Conservation (phyloP, 2,888 invertebrate genomes). For the Vannuccia rotundouncinata region DNA sequence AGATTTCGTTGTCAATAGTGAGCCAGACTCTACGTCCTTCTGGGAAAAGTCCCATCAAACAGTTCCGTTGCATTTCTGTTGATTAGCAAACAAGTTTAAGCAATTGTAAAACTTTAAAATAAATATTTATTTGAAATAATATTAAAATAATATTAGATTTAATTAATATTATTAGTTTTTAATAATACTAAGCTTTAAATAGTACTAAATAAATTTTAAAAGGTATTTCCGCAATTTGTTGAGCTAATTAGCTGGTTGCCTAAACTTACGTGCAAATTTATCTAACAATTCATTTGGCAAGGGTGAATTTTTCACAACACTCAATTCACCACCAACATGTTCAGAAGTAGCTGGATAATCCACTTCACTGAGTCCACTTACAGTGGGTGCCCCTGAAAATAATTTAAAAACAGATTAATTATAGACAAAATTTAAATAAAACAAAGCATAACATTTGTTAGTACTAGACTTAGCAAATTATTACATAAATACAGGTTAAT, state of each 20-base stretch:
- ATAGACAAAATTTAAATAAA: too few relatives aligned
- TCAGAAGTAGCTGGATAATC: slow-evolving; percentile 73
- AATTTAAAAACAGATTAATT: too few relatives aligned
- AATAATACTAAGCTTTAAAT: too few relatives aligned
- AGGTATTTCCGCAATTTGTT: too few relatives aligned
- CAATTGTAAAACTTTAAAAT: too few relatives aligned
- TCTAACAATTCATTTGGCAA: slow-evolving; percentile 87
- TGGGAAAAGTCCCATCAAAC: slow-evolving; percentile 92
- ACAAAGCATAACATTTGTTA: too few relatives aligned
- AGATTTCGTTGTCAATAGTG: slow-evolving; percentile 92
- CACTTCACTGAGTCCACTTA: slow-evolving; percentile 79
- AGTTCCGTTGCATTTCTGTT: slow-evolving; percentile 88
- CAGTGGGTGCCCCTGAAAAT: slow-evolving; percentile 62
- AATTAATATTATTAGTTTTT: too few relatives aligned
- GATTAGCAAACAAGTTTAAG: too few relatives aligned
- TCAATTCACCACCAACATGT: slow-evolving; percentile 66
- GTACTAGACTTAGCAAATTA: too few relatives aligned
- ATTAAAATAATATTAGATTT: not conserved
- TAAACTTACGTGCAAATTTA: slow-evolving; percentile 76
- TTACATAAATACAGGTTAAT: too few relatives aligned
- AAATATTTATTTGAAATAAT: not conserved
- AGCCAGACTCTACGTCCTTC: slow-evolving; percentile 93
- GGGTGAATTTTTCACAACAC: slow-evolving; percentile 74
- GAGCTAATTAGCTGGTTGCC: too few relatives aligned
- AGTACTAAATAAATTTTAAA: too few relatives aligned